These are phyloP conservation scores for Caenorhabditis latens DNA, from an alignment of 1,140 invertebrate genomes.

Conservation along the genomic window DNA sequence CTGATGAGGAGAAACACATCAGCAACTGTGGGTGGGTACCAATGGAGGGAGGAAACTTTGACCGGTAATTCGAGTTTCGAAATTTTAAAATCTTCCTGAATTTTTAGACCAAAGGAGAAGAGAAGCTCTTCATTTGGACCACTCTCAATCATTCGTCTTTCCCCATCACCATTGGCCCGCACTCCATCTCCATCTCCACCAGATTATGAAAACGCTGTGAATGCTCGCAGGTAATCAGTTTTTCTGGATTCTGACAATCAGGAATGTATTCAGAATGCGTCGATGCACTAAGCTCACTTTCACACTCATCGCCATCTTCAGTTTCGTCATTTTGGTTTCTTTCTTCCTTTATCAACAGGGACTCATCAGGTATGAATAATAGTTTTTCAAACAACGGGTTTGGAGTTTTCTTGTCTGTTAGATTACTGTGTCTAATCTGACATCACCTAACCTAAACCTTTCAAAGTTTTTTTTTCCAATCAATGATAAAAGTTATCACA, in stretches of 20 bases:
- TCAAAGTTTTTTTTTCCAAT: background rate
- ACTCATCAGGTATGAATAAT: constrained; percentile 70
- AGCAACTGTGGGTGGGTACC: constrained; percentile 58
- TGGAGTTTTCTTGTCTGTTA: too few species aligned
- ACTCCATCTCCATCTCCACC: constrained; percentile 62
- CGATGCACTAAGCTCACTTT: constrained; percentile 64
- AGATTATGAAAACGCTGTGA: constrained; percentile 60
- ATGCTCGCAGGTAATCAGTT: constrained; percentile 46
- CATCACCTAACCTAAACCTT: background rate
- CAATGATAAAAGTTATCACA: background rate
- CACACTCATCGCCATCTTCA: constrained; percentile 73
- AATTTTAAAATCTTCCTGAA: background rate
- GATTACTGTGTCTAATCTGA: background rate
- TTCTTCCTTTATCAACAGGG: constrained; percentile 76
- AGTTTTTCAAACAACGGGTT: too few species aligned
- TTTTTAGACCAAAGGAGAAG: constrained; percentile 58
- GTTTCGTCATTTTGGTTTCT: constrained; percentile 73
- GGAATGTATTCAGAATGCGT: constrained; percentile 17
- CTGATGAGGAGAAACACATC: constrained; percentile 60
- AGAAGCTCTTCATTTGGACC: constrained; percentile 61
- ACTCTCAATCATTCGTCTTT: constrained; percentile 63
- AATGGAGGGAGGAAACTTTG: constrained; percentile 58
- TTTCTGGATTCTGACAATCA: background rate
- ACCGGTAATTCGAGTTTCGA: background rate
- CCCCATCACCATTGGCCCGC: constrained; percentile 59